Base-by-base conservation (phyloP, 2,888 invertebrate genomes). In the Sarcophaga rosellei region DNA sequence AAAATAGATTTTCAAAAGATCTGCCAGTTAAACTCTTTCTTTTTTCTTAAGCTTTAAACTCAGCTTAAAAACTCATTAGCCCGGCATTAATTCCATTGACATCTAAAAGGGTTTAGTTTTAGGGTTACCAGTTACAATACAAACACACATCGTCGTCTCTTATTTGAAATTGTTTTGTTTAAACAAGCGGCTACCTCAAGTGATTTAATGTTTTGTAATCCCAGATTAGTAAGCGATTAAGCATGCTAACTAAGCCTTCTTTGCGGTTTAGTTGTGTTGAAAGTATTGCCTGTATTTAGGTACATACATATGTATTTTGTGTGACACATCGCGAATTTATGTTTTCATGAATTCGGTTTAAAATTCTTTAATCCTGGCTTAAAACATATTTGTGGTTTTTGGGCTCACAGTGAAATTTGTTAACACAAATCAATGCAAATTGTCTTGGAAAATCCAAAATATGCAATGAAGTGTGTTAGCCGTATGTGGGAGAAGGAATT, bases 341-440 rank as follows among this genome's bases (percentile, higher is more conserved):
- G 1, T 35, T 35, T 35, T 10, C 10, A 35, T 35, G 35, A 35
- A 35, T 8, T 35, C 35, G 35, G 35, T 10, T 65, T 65, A 65
- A 17, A n/a, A n/a, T 35, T 35, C 35, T 65, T 15, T 65, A 65
- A 65, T 65, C 65, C 65, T 10, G 65, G n/a, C n/a, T 65, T 65
- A 25, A 35, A 35, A 35, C 8, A n/a, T n/a, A 65, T 65, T 65
- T 65, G 65, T n/a, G 65, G 65, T 65, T 65, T 65, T 17, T 65
- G 6, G 35, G 35, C 17, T 35, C 8, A 35, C 8, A 35, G 8
- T 35, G 10, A 65, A 63, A n/a, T 65, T 65, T 23, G 17, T 65
- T 65, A 6, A 35, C 23, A 2, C 35, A 65, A 65, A 63, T 63
- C 25, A 25, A 21, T 23, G 15, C 17, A 25, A 63, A 15, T 25